phyloP scores from a whole-genome alignment of 2,113 vertebrate species.

The Oostethus manadensis region DNA sequence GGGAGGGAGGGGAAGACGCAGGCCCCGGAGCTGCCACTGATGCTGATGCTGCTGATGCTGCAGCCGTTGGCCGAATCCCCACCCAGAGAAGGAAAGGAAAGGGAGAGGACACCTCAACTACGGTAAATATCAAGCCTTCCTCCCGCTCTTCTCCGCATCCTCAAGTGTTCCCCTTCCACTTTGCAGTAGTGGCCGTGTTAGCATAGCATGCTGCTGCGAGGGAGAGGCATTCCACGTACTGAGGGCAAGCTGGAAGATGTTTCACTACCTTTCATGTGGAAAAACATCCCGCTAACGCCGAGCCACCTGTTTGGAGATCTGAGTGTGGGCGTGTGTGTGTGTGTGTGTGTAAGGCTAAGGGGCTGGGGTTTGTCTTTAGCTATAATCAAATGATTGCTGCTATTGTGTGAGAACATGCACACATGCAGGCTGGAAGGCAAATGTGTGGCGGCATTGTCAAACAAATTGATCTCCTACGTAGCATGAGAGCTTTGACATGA shows the following conservation, averaged over 20 bases:
- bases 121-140: slow-evolving; percentile 53
- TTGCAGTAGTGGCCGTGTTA: slow-evolving; percentile 54
- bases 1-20: slow-evolving; percentile 17
- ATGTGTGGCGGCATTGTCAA: slow-evolving; percentile 32
- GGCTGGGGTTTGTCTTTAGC: slow-evolving; percentile 48
- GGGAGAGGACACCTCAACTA: slow-evolving; percentile 50
- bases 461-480: slow-evolving; percentile 43
- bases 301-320: slow-evolving; percentile 65
- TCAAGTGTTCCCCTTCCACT: slow-evolving; percentile 47
- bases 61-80: slow-evolving; percentile 65
- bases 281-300: slow-evolving; percentile 36
- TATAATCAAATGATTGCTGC: neutral
- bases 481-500: slow-evolving; percentile 24
- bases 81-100: slow-evolving; percentile 64
- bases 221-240: slow-evolving; percentile 37
- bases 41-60: slow-evolving; percentile 58
- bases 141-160: slow-evolving; percentile 32
- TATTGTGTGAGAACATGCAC: neutral
- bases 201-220: slow-evolving; percentile 55
- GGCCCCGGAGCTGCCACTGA: slow-evolving; percentile 54
- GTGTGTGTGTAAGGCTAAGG: slow-evolving; percentile 17
- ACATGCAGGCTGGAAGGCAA: neutral
- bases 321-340: slow-evolving; percentile 41
- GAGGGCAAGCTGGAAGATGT: slow-evolving; percentile 23
- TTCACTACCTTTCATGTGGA: slow-evolving; percentile 39